These are phyloP conservation scores for Zingel zingel DNA, from an alignment of 2,113 vertebrate species.

Conservation along the genomic window DNA sequence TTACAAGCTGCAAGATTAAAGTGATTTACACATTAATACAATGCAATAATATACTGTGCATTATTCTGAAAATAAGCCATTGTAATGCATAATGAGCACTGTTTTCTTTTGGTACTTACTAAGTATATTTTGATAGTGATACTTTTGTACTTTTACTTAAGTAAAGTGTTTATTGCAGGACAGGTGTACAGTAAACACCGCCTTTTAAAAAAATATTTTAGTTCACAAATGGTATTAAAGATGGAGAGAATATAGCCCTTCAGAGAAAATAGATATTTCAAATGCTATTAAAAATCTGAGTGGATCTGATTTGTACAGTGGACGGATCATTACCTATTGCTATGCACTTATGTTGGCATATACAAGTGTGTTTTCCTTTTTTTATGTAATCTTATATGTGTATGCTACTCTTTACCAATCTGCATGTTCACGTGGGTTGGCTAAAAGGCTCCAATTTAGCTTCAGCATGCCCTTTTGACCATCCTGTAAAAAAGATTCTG, in stretches of 20 bases:
- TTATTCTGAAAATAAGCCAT: too few relatives aligned
- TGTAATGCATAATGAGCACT: too few relatives aligned
- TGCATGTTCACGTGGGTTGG: not conserved
- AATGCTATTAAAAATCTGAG: not conserved
- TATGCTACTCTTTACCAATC: not conserved
- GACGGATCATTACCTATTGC: not conserved
- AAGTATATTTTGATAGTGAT: too few relatives aligned
- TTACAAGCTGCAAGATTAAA: too few relatives aligned
- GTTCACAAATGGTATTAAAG: not conserved
- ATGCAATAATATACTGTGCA: too few relatives aligned
- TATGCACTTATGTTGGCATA: not conserved
- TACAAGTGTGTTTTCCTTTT: not conserved
- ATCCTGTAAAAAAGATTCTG: constrained; percentile 25
- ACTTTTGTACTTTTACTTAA: too few relatives aligned
- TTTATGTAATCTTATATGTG: not conserved
- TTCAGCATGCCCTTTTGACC: constrained; percentile 43
- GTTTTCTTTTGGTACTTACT: too few relatives aligned
- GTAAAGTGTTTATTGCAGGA: too few relatives aligned
- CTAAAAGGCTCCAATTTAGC: constrained; percentile 6
- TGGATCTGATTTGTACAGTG: constrained; percentile 4
- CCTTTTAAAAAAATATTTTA: too few relatives aligned
- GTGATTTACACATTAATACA: too few relatives aligned
- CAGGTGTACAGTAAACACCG: too few relatives aligned
- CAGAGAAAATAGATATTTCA: not conserved
- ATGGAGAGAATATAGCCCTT: constrained; percentile 6